Percentiles rank a stretch among this genome's conserved stretches.
Conservation (phyloP, 2,888 invertebrate species). For the Euzetes globulus region DNA sequence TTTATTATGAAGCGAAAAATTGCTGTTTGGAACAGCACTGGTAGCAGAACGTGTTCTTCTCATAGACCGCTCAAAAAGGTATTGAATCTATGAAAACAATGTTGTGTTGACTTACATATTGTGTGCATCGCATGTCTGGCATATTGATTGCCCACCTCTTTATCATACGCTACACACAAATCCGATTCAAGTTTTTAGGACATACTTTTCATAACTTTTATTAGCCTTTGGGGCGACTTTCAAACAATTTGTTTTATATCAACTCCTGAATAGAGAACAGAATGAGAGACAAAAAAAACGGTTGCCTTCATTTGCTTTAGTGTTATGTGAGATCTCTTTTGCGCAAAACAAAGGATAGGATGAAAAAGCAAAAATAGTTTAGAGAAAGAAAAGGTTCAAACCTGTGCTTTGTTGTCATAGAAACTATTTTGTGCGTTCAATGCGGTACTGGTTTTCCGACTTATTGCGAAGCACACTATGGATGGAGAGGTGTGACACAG, state of each 20-base stretch:
- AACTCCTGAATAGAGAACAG: not conserved
- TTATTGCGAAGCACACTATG: slow-evolving; percentile 11
- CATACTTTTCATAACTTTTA: slow-evolving; percentile 15
- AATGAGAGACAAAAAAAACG: not conserved
- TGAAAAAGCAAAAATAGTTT: not conserved
- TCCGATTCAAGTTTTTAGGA: too few species aligned
- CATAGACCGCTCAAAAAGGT: not conserved
- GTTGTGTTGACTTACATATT: not conserved
- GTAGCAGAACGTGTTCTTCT: not conserved
- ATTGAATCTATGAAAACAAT: slow-evolving; percentile 8
- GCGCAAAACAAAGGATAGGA: not conserved
- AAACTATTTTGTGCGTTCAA: slow-evolving; percentile 7
- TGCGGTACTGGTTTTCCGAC: not conserved
- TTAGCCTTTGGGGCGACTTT: slow-evolving; percentile 13
- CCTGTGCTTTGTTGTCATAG: slow-evolving; percentile 14
- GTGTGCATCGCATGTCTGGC: not conserved
- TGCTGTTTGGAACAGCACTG: not conserved
- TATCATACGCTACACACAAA: not conserved
- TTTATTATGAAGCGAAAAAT: not conserved
- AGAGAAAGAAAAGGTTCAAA: not conserved
- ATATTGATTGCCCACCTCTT: not conserved
- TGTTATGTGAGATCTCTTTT: not conserved
- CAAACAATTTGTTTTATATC: not conserved
- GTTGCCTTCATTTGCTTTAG: not conserved
- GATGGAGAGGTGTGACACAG: slow-evolving; percentile 15